Evolutionary conservation across 2,888 invertebrate species (phyloP).

Genomic region (Eristalinus sepulchralis): DNA sequence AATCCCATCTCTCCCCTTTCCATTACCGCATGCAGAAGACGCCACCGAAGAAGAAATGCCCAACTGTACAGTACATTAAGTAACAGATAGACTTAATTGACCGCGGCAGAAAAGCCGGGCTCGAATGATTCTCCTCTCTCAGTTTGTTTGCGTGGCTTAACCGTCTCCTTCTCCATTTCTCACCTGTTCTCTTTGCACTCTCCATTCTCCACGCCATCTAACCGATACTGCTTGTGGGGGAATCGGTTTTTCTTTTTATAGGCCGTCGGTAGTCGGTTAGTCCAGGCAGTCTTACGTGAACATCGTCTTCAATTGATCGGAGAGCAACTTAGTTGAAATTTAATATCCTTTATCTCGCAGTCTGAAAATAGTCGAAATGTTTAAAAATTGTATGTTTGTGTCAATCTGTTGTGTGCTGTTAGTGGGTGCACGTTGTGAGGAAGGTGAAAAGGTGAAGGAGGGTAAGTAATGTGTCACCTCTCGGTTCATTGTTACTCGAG

Average conservation of each 20-base stretch:
- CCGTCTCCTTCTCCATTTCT: constrained; percentile 25
- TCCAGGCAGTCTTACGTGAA: constrained; percentile 61
- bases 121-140: constrained; percentile 8
- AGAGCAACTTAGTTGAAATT: constrained; percentile 31
- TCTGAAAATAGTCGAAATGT: constrained; percentile 24
- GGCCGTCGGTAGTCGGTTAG: constrained; percentile 54
- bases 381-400: constrained; percentile 31
- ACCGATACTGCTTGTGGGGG: constrained; percentile 32
- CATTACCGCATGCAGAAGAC: constrained; percentile 6
- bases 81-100: constrained; percentile 33
- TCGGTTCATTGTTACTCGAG: not conserved
- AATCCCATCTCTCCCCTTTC: constrained; percentile 11
- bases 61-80: constrained; percentile 24
- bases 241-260: constrained; percentile 67
- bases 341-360: constrained; percentile 3
- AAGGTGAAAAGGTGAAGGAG: constrained; percentile 50
- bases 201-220: not conserved
- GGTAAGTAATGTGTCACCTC: constrained; percentile 40
- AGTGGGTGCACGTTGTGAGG: constrained; percentile 19
- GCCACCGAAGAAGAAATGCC: constrained; percentile 16
- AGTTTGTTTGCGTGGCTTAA: constrained; percentile 24
- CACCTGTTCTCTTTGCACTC: constrained; percentile 20
- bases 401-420: constrained; percentile 35
- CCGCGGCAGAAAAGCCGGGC: constrained; percentile 19
- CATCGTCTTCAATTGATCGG: constrained; percentile 41